Evolutionary conservation across 2,113 vertebrate genomes (phyloP).

Genomic region (Tor tambroides): DNA sequence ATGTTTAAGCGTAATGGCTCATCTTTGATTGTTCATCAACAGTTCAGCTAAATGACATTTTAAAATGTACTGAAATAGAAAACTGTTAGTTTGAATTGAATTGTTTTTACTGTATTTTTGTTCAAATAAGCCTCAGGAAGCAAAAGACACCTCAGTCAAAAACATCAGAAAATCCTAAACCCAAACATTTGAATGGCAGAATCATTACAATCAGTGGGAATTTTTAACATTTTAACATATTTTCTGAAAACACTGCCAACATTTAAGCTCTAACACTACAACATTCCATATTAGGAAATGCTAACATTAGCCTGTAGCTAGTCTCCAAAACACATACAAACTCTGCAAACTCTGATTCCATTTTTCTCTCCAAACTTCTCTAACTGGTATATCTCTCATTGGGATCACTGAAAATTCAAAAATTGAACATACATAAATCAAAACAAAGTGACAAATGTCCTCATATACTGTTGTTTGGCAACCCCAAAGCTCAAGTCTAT

Average conservation of each 20-base stretch:
- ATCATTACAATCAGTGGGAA: neutral
- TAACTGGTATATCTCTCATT: neutral
- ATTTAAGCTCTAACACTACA: too few species aligned
- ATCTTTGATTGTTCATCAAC: too few species aligned
- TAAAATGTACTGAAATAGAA: neutral
- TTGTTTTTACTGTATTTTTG: neutral
- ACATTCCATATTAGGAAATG: neutral
- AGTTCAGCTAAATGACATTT: neutral
- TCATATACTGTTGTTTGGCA: neutral
- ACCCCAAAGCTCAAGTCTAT: neutral
- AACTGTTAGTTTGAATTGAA: too few species aligned
- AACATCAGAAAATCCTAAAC: neutral
- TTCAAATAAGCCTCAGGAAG: neutral
- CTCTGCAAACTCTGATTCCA: neutral
- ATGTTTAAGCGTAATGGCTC: too few species aligned
- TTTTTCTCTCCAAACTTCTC: neutral
- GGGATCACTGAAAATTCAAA: neutral
- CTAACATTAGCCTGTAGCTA: neutral
- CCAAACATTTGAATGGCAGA: neutral
- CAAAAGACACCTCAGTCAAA: neutral
- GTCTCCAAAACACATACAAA: neutral
- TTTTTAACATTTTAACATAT: neutral
- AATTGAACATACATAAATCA: neutral
- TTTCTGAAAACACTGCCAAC: neutral
- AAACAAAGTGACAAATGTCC: neutral